These are phyloP conservation scores for Saturnia pavonia DNA, from an alignment of 2,888 invertebrate species.

Conservation along the genomic window DNA sequence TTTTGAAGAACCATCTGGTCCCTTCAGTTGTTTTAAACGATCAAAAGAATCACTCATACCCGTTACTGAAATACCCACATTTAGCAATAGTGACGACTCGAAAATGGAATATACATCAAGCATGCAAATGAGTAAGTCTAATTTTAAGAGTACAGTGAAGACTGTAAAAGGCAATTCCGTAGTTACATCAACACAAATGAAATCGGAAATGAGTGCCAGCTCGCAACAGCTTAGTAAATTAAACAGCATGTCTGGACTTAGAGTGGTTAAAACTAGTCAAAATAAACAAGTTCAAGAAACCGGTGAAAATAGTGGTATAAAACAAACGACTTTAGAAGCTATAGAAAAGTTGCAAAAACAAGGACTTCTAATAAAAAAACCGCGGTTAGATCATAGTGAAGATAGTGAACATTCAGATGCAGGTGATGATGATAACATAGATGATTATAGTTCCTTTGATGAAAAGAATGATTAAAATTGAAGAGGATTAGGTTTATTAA, in stretches of 20 bases:
- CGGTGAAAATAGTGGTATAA: slow-evolving; percentile 52
- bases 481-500: slow-evolving; percentile 33
- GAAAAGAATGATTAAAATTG: slow-evolving; percentile 39
- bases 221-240: slow-evolving; percentile 61
- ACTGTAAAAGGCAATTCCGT: slow-evolving; percentile 57
- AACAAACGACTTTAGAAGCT: slow-evolving; percentile 65
- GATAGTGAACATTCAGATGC: slow-evolving; percentile 49
- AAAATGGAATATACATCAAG: slow-evolving; percentile 50
- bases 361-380: slow-evolving; percentile 72
- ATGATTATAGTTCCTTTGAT: slow-evolving; percentile 40
- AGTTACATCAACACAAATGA: slow-evolving; percentile 59
- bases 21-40: slow-evolving; percentile 71
- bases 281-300: slow-evolving; percentile 63
- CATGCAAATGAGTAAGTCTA: slow-evolving; percentile 54
- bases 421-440: slow-evolving; percentile 46
- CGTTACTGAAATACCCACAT: slow-evolving; percentile 46
- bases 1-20: slow-evolving; percentile 49
- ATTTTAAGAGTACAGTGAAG: slow-evolving; percentile 58
- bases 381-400: slow-evolving; percentile 56
- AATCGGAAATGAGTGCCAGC: slow-evolving; percentile 57
- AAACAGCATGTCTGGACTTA: slow-evolving; percentile 59
- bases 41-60: slow-evolving; percentile 65
- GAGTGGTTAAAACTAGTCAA: slow-evolving; percentile 61
- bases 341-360: slow-evolving; percentile 72
- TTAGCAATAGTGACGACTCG: slow-evolving; percentile 40